A percentile compares a stretch with the other conserved stretches of the same genome.
These are phyloP conservation scores for Ellobium chinense DNA, from an alignment of 2,888 invertebrate genomes.

Conservation along the genomic window DNA sequence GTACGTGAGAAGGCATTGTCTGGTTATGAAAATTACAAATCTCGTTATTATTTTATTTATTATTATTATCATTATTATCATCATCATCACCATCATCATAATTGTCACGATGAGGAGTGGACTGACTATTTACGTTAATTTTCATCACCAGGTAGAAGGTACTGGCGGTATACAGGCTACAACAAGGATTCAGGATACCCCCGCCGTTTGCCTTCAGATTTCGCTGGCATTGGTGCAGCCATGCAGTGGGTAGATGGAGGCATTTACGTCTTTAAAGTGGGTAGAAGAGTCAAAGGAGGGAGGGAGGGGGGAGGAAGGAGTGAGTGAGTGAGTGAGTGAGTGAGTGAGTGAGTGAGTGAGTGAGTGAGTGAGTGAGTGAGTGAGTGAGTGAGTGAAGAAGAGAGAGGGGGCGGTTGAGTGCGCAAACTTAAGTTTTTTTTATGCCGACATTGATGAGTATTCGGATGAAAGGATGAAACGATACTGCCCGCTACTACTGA, in stretches of 20 bases:
- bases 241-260: constrained; percentile 65
- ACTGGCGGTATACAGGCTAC: constrained; percentile 70
- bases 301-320: background rate
- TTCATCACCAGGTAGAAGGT: constrained; percentile 63
- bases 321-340: background rate
- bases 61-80: too few relatives aligned
- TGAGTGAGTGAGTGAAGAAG: background rate
- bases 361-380: background rate
- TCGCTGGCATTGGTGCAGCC: constrained; percentile 66
- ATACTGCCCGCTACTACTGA: too few relatives aligned
- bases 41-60: too few relatives aligned
- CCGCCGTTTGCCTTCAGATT: constrained; percentile 55
- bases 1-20: too few relatives aligned
- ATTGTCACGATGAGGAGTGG: too few relatives aligned
- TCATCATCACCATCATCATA: too few relatives aligned
- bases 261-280: constrained; percentile 72
- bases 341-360: background rate
- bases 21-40: too few relatives aligned
- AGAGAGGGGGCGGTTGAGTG: too few relatives aligned
- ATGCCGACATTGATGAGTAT: too few relatives aligned
- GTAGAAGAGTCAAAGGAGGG: background rate
- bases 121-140: too few relatives aligned
- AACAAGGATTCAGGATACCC: constrained; percentile 64
- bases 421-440: too few relatives aligned
- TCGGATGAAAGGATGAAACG: background rate